A percentile compares a stretch with the other conserved stretches of the same genome.
Conservation (phyloP, 2,797 vertebrate species). For the Ctenopoma kingsleyae region DNA sequence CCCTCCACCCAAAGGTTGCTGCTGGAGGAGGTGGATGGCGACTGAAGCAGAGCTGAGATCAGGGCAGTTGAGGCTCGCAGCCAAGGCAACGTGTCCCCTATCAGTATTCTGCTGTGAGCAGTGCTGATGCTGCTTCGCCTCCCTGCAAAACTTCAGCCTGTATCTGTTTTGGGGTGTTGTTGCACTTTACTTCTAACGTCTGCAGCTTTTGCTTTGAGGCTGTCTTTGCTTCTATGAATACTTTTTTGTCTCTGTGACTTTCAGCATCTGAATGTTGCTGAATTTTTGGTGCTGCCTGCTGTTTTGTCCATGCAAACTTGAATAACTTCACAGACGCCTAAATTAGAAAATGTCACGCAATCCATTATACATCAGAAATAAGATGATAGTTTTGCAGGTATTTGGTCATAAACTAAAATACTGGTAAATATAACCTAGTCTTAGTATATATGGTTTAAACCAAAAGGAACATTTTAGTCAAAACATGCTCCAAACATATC, state of each 20-base stretch:
- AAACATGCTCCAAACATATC: no score
- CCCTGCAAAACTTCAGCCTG: slow-evolving; percentile 26
- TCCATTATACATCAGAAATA: slow-evolving; percentile 16
- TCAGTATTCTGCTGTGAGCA: slow-evolving; percentile 61
- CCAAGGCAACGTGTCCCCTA: slow-evolving; percentile 49
- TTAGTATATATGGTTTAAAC: no score
- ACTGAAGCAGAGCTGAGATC: slow-evolving; percentile 23
- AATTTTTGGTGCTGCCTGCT: slow-evolving; percentile 18
- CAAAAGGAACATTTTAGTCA: no score
- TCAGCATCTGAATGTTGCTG: slow-evolving; percentile 20
- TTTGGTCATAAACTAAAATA: not conserved
- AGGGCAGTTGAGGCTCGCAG: slow-evolving; percentile 26
- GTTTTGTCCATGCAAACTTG: slow-evolving; percentile 7
- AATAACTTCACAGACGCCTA: slow-evolving; percentile 22
- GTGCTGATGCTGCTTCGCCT: slow-evolving; percentile 40
- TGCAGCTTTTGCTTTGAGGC: slow-evolving; percentile 35
- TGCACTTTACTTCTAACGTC: slow-evolving; percentile 44
- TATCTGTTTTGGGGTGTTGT: slow-evolving; percentile 40
- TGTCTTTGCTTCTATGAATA: slow-evolving; percentile 20
- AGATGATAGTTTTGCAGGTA: not conserved
- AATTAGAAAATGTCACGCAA: slow-evolving; percentile 1
- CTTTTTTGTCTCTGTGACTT: slow-evolving; percentile 13
- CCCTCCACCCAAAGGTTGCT: not conserved
- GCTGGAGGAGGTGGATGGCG: slow-evolving; percentile 7
- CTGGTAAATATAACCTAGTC: no score